Percentiles rank a stretch among this genome's conserved stretches.
Conservation (phyloP, 2,797 vertebrate genomes). For the Sciurus carolinensis region DNA sequence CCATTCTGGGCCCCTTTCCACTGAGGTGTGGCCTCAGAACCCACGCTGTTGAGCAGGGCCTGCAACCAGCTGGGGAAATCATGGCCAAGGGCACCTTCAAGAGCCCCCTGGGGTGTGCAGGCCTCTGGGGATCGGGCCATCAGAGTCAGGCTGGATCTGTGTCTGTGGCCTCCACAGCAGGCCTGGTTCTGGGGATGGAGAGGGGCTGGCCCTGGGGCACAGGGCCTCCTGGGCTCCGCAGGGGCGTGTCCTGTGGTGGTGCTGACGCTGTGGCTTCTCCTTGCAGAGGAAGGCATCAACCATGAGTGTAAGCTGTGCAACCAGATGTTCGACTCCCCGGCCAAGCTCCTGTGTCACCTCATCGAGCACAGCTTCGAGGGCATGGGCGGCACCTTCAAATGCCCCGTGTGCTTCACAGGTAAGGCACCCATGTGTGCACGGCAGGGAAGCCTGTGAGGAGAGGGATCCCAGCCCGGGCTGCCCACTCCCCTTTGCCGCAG, state of each 20-base stretch:
- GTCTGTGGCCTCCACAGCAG: rapidly evolving
- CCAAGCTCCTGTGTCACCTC: constrained; percentile 99
- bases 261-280: constrained; percentile 91
- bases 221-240: constrained; percentile 35
- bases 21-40: neutral
- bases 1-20: neutral
- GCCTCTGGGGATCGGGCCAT: rapidly evolving
- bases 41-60: neutral
- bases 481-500: neutral
- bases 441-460: constrained; percentile 68
- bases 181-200: neutral
- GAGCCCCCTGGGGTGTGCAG: neutral
- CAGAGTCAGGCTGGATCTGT: neutral
- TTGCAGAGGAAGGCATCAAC: constrained; percentile 99
- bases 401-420: constrained; percentile 99
- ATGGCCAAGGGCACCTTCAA: rapidly evolving
- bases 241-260: constrained; percentile 85
- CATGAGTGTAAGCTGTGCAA: constrained; percentile 99
- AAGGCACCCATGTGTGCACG: constrained; percentile 82
- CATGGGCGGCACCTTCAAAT: constrained; percentile 99
- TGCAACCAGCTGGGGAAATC: neutral
- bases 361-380: constrained; percentile 99
- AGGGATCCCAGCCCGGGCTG: rapidly evolving
- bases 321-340: constrained; percentile 99
- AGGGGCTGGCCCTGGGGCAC: neutral